Evolutionary conservation across 2,888 invertebrate species (phyloP), one percentile per base, ranked within the genome.

Genomic region (Parnassius apollo): DNA sequence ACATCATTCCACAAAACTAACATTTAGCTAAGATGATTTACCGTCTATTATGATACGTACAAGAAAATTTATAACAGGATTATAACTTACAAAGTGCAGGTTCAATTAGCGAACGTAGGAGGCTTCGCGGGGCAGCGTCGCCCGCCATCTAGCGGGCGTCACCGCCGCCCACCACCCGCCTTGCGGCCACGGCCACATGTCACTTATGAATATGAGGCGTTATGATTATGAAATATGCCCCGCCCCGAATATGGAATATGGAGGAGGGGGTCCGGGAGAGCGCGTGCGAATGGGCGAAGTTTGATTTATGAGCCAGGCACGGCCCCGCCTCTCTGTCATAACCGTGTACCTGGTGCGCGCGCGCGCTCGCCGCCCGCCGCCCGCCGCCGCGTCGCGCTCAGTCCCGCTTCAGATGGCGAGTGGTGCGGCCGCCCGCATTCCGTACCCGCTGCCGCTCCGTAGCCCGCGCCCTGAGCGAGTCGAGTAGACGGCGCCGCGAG

Each of bases 291-390:
- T 91, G 91, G 92, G 88, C 91, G 88, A 91, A 91, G 93, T 93
- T 93, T 93, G 94, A 94, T 94, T 94, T 94, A 94, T 94, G 94
- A 94, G 93, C 88, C 87, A 83, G 83, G 88, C 88, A 85, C 86
- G 92, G 92, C 93, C 82, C 93, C 94, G 93, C 94, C 94, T 82
- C 93, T 92, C 93, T 94, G 94, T 94, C 94, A 94, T 94, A 94
- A 94, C 93, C 92, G 93, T 83, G 82, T 89, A 90, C 88, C 91
- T 91, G 92, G 93, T 93, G 93, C 93, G 94, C 93, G 93, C 93
- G 91, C 90, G 91, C 87, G 87, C 81, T 71, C 67, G 68, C 71
- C 78, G 74, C 77, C 79, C 79, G 81, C 85, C 86, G 82, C 81
- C 83, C 83, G 81, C 83, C 80, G 80, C 83, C 83, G 83, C 83